These are phyloP conservation scores for Leptodactylus fallax DNA, from an alignment of 2,797 vertebrate species.

Conservation along the genomic window DNA sequence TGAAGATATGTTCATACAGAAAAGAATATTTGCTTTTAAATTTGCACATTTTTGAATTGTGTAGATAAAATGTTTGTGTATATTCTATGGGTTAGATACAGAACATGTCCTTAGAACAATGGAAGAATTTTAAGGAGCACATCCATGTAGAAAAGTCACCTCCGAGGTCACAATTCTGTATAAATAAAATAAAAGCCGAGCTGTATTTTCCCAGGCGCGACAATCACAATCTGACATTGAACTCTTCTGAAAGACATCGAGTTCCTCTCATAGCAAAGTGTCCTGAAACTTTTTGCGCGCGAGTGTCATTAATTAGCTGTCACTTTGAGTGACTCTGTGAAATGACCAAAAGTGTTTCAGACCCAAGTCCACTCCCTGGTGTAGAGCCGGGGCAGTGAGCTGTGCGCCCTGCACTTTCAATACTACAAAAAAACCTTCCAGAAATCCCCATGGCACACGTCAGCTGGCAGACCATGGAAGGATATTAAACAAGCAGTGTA, in stretches of 20 bases:
- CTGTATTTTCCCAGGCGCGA: not conserved
- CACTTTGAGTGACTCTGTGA: slow-evolving; percentile 53
- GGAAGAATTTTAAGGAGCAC: not conserved
- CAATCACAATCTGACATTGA: slow-evolving; percentile 47
- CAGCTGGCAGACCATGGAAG: slow-evolving; percentile 3
- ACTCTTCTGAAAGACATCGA: slow-evolving; percentile 31
- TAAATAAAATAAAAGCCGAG: not conserved
- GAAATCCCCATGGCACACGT: slow-evolving; percentile 12
- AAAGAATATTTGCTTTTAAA: too few species aligned
- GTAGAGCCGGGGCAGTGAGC: not conserved
- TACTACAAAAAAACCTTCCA: slow-evolving; percentile 30
- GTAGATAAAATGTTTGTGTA: not conserved
- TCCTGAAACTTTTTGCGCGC: slow-evolving; percentile 42
- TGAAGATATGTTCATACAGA: too few species aligned
- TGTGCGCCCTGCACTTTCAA: slow-evolving; percentile 37
- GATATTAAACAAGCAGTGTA: slow-evolving; percentile 13
- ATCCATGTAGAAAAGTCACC: not conserved
- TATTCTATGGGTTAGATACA: not conserved
- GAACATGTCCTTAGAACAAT: not conserved
- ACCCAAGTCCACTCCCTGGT: slow-evolving; percentile 36
- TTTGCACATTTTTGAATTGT: too few species aligned
- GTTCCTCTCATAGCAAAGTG: slow-evolving; percentile 39
- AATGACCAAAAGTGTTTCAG: slow-evolving; percentile 53
- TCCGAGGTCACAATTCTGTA: slow-evolving; percentile 26
- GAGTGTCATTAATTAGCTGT: slow-evolving; percentile 56